These are phyloP conservation scores for Drosophila setosimentum DNA, from an alignment of 2,888 invertebrate species.

Conservation along the genomic window DNA sequence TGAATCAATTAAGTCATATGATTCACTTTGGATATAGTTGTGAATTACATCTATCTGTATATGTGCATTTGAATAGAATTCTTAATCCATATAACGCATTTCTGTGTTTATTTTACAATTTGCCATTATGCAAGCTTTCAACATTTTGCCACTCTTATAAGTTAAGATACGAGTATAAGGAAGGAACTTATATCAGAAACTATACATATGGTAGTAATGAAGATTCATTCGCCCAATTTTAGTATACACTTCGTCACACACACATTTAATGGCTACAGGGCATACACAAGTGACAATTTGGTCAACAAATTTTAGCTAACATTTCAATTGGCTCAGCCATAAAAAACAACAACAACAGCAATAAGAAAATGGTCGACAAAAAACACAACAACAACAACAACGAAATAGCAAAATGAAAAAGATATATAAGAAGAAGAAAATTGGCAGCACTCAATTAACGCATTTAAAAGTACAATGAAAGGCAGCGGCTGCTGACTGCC, in stretches of 20 bases:
- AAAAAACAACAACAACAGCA: constrained; percentile 27
- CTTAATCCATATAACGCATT: not conserved
- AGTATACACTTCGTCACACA: not conserved
- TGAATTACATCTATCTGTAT: not conserved
- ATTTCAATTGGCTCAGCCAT: constrained; percentile 55
- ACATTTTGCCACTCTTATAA: not conserved
- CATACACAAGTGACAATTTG: constrained; percentile 9
- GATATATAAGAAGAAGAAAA: constrained; percentile 44
- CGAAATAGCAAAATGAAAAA: constrained; percentile 7
- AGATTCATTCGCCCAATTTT: not conserved
- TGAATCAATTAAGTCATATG: not conserved
- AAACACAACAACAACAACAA: not conserved
- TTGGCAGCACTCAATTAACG: constrained; percentile 79
- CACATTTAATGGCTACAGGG: constrained; percentile 2
- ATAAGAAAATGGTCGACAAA: constrained; percentile 38
- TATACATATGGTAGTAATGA: not conserved
- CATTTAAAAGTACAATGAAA: constrained; percentile 72
- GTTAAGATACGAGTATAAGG: not conserved
- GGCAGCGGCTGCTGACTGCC: constrained; percentile 32
- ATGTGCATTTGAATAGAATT: not conserved
- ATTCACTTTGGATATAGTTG: not conserved
- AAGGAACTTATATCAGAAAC: not conserved
- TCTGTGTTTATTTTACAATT: not conserved
- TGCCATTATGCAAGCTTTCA: not conserved
- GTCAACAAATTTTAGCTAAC: constrained; percentile 29